A percentile compares a stretch with the other conserved stretches of the same genome.
Evolutionary conservation across 2,113 vertebrate species (phyloP).

Genomic region (Lipophrys pholis): DNA sequence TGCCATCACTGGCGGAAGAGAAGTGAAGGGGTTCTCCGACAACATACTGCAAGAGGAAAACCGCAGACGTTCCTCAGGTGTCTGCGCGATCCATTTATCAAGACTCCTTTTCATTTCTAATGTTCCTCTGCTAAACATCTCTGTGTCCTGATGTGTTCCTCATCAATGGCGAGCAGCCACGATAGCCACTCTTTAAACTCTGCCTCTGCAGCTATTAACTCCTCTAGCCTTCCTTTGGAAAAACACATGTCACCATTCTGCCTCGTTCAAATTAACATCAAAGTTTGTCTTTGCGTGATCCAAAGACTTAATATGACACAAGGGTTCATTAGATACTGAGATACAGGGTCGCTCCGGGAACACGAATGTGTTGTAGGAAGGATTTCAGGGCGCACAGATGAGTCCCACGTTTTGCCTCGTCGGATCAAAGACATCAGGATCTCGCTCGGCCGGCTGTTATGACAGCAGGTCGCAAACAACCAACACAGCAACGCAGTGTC

Average conservation of each 20-base stretch:
- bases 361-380: not conserved
- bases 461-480: conserved; percentile 53
- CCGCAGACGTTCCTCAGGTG: not conserved
- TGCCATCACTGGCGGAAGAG: no score
- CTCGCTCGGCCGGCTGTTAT: conserved; percentile 30
- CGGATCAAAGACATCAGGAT: conserved; percentile 20
- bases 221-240: conserved; percentile 32
- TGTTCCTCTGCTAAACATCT: not conserved
- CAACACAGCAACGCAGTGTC: conserved; percentile 16
- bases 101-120: not conserved
- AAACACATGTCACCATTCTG: conserved; percentile 46
- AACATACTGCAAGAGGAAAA: not conserved
- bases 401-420: not conserved
- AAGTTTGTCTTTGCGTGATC: conserved; percentile 39
- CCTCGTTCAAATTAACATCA: conserved; percentile 41
- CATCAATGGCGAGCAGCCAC: conserved; percentile 2
- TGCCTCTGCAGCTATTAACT: conserved; percentile 38
- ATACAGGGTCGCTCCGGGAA: not conserved
- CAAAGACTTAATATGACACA: conserved; percentile 23
- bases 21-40: not conserved
- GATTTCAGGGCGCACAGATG: not conserved
- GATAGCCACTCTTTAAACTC: not conserved
- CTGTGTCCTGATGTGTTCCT: conserved; percentile 38
- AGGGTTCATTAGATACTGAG: conserved; percentile 14
- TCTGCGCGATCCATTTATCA: not conserved